Conservation (phyloP, 2,113 vertebrate genomes). For the Mustelus asterias region DNA sequence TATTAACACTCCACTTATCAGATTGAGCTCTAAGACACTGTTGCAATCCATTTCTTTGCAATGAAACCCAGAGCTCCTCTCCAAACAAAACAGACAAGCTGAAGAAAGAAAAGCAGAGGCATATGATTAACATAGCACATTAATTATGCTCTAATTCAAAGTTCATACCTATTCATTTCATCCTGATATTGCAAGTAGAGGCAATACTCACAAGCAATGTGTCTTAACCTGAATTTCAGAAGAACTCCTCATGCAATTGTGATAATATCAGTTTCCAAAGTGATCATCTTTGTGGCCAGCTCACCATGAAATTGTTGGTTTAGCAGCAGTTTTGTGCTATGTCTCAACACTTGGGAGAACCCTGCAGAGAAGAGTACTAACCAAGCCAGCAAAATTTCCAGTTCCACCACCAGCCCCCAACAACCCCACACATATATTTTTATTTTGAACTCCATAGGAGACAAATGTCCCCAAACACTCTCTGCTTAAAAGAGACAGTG, state of each 20-base stretch:
- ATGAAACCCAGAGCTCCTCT: not conserved
- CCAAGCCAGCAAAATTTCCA: not conserved
- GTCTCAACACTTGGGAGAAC: not conserved
- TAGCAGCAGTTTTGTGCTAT: not conserved
- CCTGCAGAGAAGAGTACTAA: not conserved
- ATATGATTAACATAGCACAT: slow-evolving; percentile 15
- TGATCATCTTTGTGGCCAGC: slow-evolving; percentile 11
- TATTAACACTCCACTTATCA: not conserved
- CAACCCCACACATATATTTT: not conserved
- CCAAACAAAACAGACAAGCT: not conserved
- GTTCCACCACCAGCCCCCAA: not conserved
- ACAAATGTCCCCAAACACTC: not conserved
- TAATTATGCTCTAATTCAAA: not conserved
- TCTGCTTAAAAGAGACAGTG: not conserved
- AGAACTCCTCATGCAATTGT: not conserved
- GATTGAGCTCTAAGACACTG: not conserved
- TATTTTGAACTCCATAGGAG: not conserved
- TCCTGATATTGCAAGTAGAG: not conserved
- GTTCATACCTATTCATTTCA: slow-evolving; percentile 8
- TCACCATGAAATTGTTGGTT: not conserved
- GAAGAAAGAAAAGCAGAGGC: not conserved
- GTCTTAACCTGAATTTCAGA: slow-evolving; percentile 11
- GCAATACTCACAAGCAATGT: not conserved
- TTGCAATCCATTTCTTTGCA: not conserved
- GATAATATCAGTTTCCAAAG: not conserved